These are phyloP conservation scores for Recurvirostra avosetta DNA, from an alignment of 2,113 vertebrate genomes.

Conservation along the genomic window DNA sequence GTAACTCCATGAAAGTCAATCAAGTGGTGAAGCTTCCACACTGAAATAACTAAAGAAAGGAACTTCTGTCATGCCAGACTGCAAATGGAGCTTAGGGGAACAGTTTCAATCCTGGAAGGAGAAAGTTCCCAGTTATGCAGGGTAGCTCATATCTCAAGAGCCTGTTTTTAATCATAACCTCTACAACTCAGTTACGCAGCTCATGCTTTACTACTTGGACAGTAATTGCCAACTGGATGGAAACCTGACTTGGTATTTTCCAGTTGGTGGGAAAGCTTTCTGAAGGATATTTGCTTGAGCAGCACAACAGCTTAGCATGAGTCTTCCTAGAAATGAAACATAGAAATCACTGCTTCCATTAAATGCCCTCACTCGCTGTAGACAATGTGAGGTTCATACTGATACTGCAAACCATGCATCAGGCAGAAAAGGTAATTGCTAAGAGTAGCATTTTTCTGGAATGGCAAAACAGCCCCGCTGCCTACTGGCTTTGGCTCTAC, in stretches of 20 bases:
- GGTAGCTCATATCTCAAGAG: background rate
- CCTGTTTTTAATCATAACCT: conserved; percentile 38
- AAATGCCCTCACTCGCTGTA: background rate
- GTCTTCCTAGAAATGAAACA: background rate
- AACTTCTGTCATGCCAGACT: conserved; percentile 22
- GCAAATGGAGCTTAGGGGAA: conserved; percentile 8
- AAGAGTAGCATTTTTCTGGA: background rate
- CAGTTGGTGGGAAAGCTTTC: background rate
- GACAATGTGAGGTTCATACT: background rate
- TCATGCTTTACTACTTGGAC: conserved; percentile 21
- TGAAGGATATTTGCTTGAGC: background rate
- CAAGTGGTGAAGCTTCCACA: background rate
- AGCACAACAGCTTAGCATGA: background rate
- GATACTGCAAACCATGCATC: background rate
- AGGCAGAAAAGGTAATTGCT: background rate
- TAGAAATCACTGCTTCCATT: background rate
- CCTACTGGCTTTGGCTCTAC: background rate
- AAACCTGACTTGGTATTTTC: conserved; percentile 8
- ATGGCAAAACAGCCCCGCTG: background rate
- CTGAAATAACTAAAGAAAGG: conserved; percentile 18
- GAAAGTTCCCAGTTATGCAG: background rate
- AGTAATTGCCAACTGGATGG: conserved; percentile 29
- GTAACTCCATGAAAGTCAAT: background rate
- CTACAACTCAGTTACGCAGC: background rate
- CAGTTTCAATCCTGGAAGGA: background rate